phyloP scores from a whole-genome alignment of 2,888 invertebrate genomes.

The Nephrocerus scutellatus region DNA sequence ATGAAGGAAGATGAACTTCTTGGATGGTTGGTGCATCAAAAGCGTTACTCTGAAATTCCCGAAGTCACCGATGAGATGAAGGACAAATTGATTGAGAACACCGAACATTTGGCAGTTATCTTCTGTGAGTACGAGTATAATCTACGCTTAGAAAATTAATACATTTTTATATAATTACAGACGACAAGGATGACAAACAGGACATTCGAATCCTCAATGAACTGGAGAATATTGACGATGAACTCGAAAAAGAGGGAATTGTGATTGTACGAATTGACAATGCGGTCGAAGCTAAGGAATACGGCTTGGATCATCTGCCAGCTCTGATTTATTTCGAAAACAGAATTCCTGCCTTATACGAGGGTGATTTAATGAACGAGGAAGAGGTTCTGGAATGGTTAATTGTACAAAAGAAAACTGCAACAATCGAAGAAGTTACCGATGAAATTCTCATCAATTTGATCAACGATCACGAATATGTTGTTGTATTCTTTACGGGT shows the following conservation, averaged over 20 bases:
- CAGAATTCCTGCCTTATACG: conserved; percentile 83
- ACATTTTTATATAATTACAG: conserved; percentile 45
- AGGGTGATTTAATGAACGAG: conserved; percentile 86
- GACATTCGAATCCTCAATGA: conserved; percentile 81
- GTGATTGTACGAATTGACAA: conserved; percentile 87
- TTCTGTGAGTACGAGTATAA: conserved; percentile 65
- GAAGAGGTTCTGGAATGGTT: conserved; percentile 84
- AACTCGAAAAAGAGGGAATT: conserved; percentile 81
- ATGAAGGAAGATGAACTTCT: conserved; percentile 84
- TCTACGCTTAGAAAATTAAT: not conserved
- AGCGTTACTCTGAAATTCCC: conserved; percentile 83
- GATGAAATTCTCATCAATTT: conserved; percentile 81
- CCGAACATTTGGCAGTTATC: conserved; percentile 77
- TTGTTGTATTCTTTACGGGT: conserved; percentile 89
- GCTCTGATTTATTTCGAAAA: conserved; percentile 80
- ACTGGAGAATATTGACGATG: conserved; percentile 87
- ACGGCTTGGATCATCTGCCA: conserved; percentile 78
- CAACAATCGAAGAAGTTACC: conserved; percentile 90
- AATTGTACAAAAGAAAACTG: conserved; percentile 76
- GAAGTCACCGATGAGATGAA: conserved; percentile 92
- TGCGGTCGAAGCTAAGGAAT: conserved; percentile 82
- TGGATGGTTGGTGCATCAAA: conserved; percentile 86
- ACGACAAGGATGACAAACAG: conserved; percentile 85
- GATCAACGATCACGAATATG: conserved; percentile 86
- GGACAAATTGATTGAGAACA: conserved; percentile 76